A percentile compares a stretch with the other conserved stretches of the same genome.
Evolutionary conservation across 2,888 invertebrate species (phyloP).

Genomic region (Ryuthela nishihirai): DNA sequence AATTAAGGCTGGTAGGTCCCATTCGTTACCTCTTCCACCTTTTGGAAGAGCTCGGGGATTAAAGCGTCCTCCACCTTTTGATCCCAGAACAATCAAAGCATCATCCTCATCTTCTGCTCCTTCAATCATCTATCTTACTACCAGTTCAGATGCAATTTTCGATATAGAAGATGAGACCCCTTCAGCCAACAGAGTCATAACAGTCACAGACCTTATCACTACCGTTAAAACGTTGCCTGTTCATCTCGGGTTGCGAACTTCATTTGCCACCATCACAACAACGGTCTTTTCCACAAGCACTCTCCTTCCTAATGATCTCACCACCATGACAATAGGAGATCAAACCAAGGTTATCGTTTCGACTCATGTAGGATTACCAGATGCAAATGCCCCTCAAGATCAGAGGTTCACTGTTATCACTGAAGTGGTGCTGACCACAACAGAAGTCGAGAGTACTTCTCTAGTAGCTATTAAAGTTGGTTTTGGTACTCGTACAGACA

Average conservation of each 20-base stretch:
- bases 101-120: slow-evolving; percentile 3
- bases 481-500: slow-evolving; percentile 42
- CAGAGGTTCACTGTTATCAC: slow-evolving; percentile 39
- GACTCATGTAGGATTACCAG: slow-evolving; percentile 25
- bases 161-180: neutral
- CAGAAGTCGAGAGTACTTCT: slow-evolving; percentile 38
- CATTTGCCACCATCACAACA: slow-evolving; percentile 43
- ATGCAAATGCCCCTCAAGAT: slow-evolving; percentile 20
- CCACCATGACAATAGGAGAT: slow-evolving; percentile 23
- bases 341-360: slow-evolving; percentile 40
- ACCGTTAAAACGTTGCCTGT: slow-evolving; percentile 43
- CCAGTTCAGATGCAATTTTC: neutral
- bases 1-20: slow-evolving; percentile 10
- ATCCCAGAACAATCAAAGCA: slow-evolving; percentile 31
- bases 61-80: slow-evolving; percentile 29
- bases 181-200: slow-evolving; percentile 19
- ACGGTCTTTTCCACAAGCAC: slow-evolving; percentile 40
- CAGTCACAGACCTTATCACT: slow-evolving; percentile 41
- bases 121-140: slow-evolving; percentile 2
- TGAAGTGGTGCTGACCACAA: slow-evolving; percentile 41
- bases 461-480: slow-evolving; percentile 42
- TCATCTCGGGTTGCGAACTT: slow-evolving; percentile 41
- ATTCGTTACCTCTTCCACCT: slow-evolving; percentile 27
- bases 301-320: slow-evolving; percentile 37
- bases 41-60: slow-evolving; percentile 29